Evolutionary conservation across 2,113 vertebrate genomes (phyloP), one percentile per base, ranked within the genome.

Genomic region (Cepphus grylle): DNA sequence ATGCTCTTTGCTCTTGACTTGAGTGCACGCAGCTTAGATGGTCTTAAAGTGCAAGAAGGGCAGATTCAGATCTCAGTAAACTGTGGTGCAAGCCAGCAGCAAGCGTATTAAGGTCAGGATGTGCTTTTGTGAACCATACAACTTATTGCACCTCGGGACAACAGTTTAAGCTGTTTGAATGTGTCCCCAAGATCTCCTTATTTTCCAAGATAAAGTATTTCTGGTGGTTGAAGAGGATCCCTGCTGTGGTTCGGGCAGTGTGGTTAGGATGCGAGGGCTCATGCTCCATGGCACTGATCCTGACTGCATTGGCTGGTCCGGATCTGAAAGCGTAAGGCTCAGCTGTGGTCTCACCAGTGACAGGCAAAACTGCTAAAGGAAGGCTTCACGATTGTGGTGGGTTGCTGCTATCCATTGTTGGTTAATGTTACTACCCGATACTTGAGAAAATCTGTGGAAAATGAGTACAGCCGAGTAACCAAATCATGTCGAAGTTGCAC

Each of bases 391-490:
- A 19, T n/a, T 55, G 45, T 34, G 23, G 61, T 65, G 53, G 83
- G 23, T 38, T 69, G 32, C 61, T 81, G 49, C 45, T 45, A 9
- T 45, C 45, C 49, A 1, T 36, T 42, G 43, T 45, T 82, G 76
- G 66, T 85, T 76, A 34, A 80, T n/a, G 47, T 45, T 74, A n/a
- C 30, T 42, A 8, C 62, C 55, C n/a, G 29, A 15, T 9, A 56
- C 56, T 93, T 63, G 71, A 77, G 53, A 50, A 81, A 77, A 78
- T 42, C 49, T 45, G 47, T 66, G 73, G 94, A 62, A 94, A 81
- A 77, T 6, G 18, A 66, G 52, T 26, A 5, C 11, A 67, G 61
- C 62, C 67, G 38, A 79, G 34, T 38, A 79, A 58, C 71, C 29
- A 47, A 6, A 15, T 21, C 5, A 22, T 3, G 15, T 74, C 61